phyloP scores from a whole-genome alignment of 2,888 invertebrate species.

The Cacoxenus indagator region DNA sequence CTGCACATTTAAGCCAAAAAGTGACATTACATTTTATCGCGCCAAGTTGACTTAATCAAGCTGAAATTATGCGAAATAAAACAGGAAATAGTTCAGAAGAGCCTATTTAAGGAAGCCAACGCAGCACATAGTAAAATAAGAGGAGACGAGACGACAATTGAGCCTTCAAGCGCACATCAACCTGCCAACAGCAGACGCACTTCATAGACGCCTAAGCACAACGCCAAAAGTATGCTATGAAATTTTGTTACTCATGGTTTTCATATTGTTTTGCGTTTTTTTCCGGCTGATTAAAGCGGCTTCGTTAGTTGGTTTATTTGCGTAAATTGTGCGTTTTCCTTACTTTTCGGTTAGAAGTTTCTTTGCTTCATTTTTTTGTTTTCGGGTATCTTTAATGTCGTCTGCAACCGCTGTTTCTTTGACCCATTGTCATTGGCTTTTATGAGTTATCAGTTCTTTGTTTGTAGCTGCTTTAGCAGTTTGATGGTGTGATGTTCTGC shows the following conservation, averaged over 20 bases:
- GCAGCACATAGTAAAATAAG: not conserved
- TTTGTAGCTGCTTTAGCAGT: slow-evolving; percentile 31
- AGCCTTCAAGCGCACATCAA: not conserved
- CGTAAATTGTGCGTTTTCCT: slow-evolving; percentile 21
- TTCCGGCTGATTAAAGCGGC: slow-evolving; percentile 46
- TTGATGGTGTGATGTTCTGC: not conserved
- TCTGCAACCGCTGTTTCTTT: not conserved
- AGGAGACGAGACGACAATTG: not conserved
- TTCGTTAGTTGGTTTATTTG: not conserved
- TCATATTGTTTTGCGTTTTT: not conserved
- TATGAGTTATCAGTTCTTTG: slow-evolving; percentile 6
- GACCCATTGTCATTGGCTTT: not conserved
- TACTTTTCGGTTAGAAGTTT: slow-evolving; percentile 29
- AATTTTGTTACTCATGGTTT: not conserved
- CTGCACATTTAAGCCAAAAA: not conserved
- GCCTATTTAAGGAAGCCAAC: not conserved
- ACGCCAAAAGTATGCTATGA: slow-evolving; percentile 4
- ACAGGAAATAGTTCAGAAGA: slow-evolving; percentile 1
- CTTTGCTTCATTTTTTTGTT: slow-evolving; percentile 28
- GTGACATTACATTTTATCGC: not conserved
- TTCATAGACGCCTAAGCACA: not conserved
- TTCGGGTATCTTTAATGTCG: not conserved
- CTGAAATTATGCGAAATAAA: slow-evolving; percentile 6
- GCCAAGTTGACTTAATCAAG: slow-evolving; percentile 4
- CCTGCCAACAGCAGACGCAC: not conserved